Conservation (phyloP, 2,797 vertebrate genomes). For the Menidia menidia region DNA sequence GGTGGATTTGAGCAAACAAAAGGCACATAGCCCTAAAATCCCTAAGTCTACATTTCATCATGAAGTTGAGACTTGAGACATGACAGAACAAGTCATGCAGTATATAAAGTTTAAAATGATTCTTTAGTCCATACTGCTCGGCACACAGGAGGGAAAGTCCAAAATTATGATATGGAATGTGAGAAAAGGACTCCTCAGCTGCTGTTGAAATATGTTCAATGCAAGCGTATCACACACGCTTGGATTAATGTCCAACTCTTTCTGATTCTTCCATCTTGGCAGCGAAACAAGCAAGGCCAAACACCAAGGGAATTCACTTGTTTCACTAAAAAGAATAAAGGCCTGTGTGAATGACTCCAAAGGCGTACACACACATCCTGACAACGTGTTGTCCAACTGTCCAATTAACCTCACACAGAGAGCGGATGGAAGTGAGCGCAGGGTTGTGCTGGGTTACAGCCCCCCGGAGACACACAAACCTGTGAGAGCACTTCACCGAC, state of each 20-base stretch:
- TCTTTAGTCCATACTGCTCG: not conserved
- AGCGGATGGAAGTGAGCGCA: constrained; percentile 52
- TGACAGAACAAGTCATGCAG: not conserved
- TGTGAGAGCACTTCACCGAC: constrained; percentile 49
- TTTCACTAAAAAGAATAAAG: constrained; percentile 24
- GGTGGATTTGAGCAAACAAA: constrained; percentile 20
- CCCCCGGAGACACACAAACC: constrained; percentile 42
- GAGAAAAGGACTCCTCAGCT: constrained; percentile 2
- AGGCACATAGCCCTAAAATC: constrained; percentile 14
- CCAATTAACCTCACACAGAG: constrained; percentile 67
- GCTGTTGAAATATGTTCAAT: not conserved
- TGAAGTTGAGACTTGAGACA: constrained; percentile 2
- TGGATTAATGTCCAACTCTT: constrained; percentile 21
- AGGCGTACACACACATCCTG: constrained; percentile 46
- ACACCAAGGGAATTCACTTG: constrained; percentile 48
- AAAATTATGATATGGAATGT: constrained; percentile 11
- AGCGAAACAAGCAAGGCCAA: constrained; percentile 6
- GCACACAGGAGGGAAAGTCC: constrained; percentile 2
- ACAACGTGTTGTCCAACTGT: constrained; percentile 40
- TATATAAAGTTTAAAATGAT: constrained; percentile 5
- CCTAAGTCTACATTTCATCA: constrained; percentile 23
- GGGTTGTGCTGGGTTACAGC: constrained; percentile 56
- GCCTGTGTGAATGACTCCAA: constrained; percentile 29
- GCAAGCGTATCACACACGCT: constrained; percentile 11
- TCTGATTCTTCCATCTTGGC: constrained; percentile 9